A percentile compares a stretch with the other conserved stretches of the same genome.
Conservation (phyloP, 1,140 invertebrate genomes). For the Drosophila kikkawai region DNA sequence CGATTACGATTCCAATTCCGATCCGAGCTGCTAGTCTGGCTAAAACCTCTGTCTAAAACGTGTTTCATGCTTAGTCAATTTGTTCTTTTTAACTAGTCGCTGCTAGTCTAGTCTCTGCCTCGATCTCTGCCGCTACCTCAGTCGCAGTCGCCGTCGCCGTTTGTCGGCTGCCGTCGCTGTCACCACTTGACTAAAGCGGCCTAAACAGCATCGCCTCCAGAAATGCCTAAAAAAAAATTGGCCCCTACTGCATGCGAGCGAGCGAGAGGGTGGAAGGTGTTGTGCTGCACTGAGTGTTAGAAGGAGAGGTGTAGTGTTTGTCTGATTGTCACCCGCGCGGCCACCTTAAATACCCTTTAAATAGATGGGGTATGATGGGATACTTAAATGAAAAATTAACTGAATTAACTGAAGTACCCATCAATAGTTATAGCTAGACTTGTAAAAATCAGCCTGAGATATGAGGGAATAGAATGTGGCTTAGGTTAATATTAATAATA, state of each 20-base stretch:
- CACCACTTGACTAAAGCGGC: slow-evolving; percentile 39
- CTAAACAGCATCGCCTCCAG: slow-evolving; percentile 53
- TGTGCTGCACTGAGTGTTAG: not conserved
- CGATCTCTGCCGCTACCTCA: slow-evolving; percentile 8
- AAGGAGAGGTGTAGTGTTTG: slow-evolving; percentile 9
- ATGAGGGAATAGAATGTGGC: too few relatives aligned
- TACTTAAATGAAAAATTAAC: too few relatives aligned
- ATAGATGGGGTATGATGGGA: not conserved
- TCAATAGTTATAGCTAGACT: too few relatives aligned
- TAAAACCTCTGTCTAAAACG: slow-evolving; percentile 67
- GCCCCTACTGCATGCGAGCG: slow-evolving; percentile 10
- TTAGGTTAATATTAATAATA: too few relatives aligned
- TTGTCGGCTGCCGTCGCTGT: not conserved
- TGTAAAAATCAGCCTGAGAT: too few relatives aligned
- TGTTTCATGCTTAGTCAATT: slow-evolving; percentile 62
- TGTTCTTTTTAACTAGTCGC: slow-evolving; percentile 70
- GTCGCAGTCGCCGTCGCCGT: slow-evolving; percentile 7
- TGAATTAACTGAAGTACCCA: not conserved
- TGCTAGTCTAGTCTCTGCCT: slow-evolving; percentile 26
- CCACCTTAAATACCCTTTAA: slow-evolving; percentile 17
- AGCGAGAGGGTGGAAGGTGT: slow-evolving; percentile 17
- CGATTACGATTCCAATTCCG: slow-evolving; percentile 34
- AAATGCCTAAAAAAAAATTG: slow-evolving; percentile 17
- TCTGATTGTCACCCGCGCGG: slow-evolving; percentile 66
- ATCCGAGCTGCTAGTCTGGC: slow-evolving; percentile 37